Conservation (phyloP, 2,113 vertebrate species). For the Leiothrix lutea region DNA sequence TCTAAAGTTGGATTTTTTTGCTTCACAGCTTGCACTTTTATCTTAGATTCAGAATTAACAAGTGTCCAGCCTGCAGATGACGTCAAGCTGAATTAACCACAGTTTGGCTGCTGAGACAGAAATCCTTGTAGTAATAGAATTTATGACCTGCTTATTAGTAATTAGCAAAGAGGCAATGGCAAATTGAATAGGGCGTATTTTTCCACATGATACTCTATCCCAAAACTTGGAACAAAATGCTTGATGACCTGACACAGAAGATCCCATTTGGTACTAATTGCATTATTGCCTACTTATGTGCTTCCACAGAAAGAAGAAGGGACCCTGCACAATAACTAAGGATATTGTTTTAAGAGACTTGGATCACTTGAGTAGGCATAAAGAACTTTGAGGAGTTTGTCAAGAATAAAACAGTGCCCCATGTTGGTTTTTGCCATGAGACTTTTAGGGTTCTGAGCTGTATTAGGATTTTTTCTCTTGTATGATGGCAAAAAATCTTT, state of each 20-base stretch:
- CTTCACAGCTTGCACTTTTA: not conserved
- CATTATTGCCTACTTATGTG: not conserved
- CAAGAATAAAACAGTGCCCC: not conserved
- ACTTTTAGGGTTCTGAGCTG: not conserved
- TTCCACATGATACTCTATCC: not conserved
- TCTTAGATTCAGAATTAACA: not conserved
- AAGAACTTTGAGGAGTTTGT: not conserved
- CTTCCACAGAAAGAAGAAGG: not conserved
- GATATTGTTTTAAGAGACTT: not conserved
- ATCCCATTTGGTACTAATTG: not conserved
- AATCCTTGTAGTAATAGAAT: not conserved
- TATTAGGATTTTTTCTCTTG: not conserved
- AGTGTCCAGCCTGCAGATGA: not conserved
- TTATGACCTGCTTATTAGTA: not conserved
- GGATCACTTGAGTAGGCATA: not conserved
- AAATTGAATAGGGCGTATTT: not conserved
- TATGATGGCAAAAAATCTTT: not conserved
- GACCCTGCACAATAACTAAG: not conserved
- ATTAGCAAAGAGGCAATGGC: not conserved
- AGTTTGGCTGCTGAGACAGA: not conserved
- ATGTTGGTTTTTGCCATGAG: not conserved
- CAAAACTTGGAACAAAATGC: not conserved
- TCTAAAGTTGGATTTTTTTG: not conserved
- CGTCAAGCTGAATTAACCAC: not conserved
- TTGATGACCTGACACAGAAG: too few species aligned